Evolutionary conservation across 2,113 vertebrate genomes (phyloP), one percentile per base, ranked within the genome.

Genomic region (Lethenteron reissneri): DNA sequence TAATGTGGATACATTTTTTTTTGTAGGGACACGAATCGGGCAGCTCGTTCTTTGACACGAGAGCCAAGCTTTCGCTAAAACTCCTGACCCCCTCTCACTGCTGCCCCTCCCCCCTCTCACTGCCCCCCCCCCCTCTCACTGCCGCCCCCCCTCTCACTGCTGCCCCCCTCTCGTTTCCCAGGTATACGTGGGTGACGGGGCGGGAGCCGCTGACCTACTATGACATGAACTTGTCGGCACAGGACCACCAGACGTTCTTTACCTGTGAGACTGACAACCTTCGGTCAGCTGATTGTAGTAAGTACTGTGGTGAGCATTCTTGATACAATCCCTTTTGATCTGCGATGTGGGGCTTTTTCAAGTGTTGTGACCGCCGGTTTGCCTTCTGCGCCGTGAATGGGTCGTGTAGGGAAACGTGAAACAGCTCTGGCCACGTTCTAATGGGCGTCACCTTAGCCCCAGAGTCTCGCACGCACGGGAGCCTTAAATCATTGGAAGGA

Each of bases 221-320:
- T 70, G 94, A 99, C 76, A 97, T 99, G 94, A 99, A 97, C 76
- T 80, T 99, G 74, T 99, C 94, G 70, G 94, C 94, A 78, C 94
- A 99, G 78, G 94, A 99, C 77, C 92, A 97, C 76, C 94, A 99
- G 69, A 99, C 89, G 12, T 97, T 97, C 78, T 99, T 99, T 78
- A 94, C 91, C 0, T 92, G 88, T 74, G 92, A 97, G 74, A 91
- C 88, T 1, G 92, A 95, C 4, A 84, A 86, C 73, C 82, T 94
- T 70, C 85, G 83, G 73, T 88, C 92, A 72, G 94, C 92, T 58
- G 92, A 99, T 74, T 84, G 86, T 76, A 91, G 94, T 99, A 80
- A 75, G 74, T 74, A 77, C 56, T 17, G 5, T 2, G 19, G 17
- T 70, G 7, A 11, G 13, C 10, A 11, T 41, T 41, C 25, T 41